phyloP scores from a whole-genome alignment of 2,113 vertebrate genomes.

The Delphinus delphis region DNA sequence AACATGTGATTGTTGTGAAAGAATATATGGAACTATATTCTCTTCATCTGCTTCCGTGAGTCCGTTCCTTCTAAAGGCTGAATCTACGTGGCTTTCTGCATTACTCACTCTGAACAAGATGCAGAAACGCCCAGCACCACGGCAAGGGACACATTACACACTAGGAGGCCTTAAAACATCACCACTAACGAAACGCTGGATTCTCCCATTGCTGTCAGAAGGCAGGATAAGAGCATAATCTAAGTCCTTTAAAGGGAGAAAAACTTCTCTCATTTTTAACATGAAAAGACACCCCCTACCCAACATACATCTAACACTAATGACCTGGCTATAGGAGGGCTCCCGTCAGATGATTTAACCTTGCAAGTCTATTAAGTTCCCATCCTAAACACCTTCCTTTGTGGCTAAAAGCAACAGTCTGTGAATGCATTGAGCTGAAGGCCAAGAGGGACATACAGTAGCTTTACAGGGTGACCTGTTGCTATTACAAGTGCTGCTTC shows the following conservation, averaged over 20 bases:
- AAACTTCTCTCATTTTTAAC: background rate
- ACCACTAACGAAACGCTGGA: background rate
- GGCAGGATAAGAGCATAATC: fast-evolving
- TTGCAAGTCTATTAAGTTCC: background rate
- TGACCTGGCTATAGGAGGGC: background rate
- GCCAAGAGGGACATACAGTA: background rate
- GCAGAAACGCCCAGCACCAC: fast-evolving
- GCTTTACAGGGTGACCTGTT: background rate
- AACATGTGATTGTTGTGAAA: background rate
- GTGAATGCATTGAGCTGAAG: background rate
- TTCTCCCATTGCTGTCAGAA: background rate
- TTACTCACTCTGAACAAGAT: background rate
- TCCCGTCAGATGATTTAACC: background rate
- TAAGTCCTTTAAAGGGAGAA: background rate
- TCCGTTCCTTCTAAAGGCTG: background rate
- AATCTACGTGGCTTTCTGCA: background rate
- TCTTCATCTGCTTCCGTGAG: background rate
- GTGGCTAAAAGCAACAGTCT: background rate
- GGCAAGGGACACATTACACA: fast-evolving
- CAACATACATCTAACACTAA: background rate
- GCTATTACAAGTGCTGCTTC: background rate
- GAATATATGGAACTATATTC: background rate
- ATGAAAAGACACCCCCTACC: background rate
- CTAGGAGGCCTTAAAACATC: background rate
- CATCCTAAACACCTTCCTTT: background rate